These are phyloP conservation scores for Thripadectes ignobilis DNA, from an alignment of 2,797 vertebrate genomes.

Conservation along the genomic window DNA sequence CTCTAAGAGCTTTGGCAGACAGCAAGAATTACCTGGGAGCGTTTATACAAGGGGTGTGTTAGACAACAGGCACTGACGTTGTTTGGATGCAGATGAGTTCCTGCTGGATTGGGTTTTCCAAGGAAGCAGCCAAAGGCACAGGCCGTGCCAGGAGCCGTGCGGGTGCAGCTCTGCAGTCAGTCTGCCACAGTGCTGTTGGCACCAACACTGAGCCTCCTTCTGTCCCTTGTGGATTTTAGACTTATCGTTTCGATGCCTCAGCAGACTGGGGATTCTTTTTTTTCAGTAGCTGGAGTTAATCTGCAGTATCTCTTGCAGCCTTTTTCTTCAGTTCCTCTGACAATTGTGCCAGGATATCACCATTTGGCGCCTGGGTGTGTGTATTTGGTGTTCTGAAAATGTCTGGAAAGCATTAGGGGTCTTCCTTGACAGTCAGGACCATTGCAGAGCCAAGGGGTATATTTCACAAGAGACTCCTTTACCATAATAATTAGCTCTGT, in stretches of 20 bases:
- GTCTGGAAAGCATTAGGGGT: neutral
- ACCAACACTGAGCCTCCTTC: neutral
- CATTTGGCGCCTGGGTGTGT: neutral
- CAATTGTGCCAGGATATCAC: neutral
- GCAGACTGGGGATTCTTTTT: neutral
- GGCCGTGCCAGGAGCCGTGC: neutral
- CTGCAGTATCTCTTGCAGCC: neutral
- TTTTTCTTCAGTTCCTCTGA: neutral
- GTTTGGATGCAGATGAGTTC: neutral
- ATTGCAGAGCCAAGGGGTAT: neutral
- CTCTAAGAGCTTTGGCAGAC: neutral
- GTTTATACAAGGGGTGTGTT: neutral
- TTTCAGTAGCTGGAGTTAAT: neutral
- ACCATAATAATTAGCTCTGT: neutral
- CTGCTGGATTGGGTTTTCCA: neutral
- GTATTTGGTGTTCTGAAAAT: neutral
- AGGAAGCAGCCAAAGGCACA: neutral
- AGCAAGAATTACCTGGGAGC: neutral
- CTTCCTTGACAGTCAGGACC: neutral
- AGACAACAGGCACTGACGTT: neutral
- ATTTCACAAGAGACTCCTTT: neutral
- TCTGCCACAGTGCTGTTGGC: neutral
- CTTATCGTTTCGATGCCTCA: accelerated
- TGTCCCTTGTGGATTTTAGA: neutral
- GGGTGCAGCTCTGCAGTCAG: neutral